Evolutionary conservation across 2,888 invertebrate species (phyloP).

Genomic region (Nebria salina): DNA sequence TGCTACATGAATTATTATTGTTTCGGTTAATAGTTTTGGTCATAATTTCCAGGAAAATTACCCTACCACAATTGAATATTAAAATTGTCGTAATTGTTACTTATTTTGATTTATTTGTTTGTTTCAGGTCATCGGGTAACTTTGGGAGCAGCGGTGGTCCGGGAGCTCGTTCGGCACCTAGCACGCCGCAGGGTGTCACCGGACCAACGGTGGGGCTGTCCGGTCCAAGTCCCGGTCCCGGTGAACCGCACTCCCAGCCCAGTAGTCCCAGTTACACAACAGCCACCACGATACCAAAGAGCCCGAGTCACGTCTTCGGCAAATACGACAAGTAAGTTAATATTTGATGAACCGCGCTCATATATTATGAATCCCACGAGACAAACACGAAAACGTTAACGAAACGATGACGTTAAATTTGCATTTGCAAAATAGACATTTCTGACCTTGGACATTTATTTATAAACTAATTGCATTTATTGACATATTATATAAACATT

Average conservation of each 20-base stretch:
- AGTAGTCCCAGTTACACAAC: constrained; percentile 55
- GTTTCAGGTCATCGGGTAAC: constrained; percentile 72
- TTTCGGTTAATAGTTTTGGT: too few species aligned
- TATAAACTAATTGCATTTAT: too few species aligned
- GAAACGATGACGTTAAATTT: too few species aligned
- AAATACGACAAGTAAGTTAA: constrained; percentile 60
- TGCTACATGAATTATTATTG: too few species aligned
- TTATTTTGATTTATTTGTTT: constrained; percentile 29
- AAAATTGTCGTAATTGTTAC: neutral
- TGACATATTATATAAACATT: too few species aligned
- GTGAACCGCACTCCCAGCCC: constrained; percentile 58
- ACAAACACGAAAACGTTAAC: too few species aligned
- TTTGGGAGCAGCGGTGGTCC: constrained; percentile 67
- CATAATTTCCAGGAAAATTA: too few species aligned
- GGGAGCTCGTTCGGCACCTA: constrained; percentile 75
- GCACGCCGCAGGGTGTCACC: constrained; percentile 69
- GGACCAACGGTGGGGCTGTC: constrained; percentile 58
- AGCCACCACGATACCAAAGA: constrained; percentile 55
- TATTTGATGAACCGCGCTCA: neutral
- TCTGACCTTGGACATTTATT: too few species aligned
- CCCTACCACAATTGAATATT: neutral
- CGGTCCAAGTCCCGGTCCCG: constrained; percentile 54
- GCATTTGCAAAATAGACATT: too few species aligned
- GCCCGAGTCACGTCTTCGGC: constrained; percentile 60
- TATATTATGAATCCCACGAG: too few species aligned